These are phyloP conservation scores for Scytalopus superciliaris DNA, from an alignment of 2,113 vertebrate genomes.

Conservation along the genomic window DNA sequence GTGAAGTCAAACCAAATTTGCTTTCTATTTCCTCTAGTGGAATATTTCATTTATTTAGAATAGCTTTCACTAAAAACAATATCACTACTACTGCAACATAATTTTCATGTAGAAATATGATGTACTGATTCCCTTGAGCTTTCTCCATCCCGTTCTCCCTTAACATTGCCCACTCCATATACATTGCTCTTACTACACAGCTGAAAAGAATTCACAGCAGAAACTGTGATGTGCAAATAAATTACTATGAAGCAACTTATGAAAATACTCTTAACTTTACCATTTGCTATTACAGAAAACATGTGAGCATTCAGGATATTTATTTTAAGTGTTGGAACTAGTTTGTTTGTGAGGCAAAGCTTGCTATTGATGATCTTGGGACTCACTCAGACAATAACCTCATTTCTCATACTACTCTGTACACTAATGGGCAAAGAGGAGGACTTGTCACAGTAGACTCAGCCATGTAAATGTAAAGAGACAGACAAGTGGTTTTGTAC, in stretches of 20 bases:
- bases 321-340: neutral
- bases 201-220: neutral
- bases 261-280: neutral
- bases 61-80: constrained; percentile 23
- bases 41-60: constrained; percentile 41
- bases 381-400: neutral
- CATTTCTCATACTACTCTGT: neutral
- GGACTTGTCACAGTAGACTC: neutral
- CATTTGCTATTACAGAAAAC: neutral
- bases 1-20: constrained; percentile 28
- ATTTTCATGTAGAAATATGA: constrained; percentile 2
- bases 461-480: neutral
- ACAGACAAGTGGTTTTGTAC: neutral
- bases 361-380: neutral
- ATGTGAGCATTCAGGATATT: neutral
- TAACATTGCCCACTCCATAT: accelerated
- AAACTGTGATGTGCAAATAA: neutral
- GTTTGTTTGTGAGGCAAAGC: neutral
- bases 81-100: neutral
- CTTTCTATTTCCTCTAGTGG: constrained; percentile 14
- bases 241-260: neutral
- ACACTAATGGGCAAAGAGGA: neutral
- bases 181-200: neutral
- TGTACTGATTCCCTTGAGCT: neutral
- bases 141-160: neutral